Evolutionary conservation across 2,888 invertebrate genomes (phyloP).

Genomic region (Trichogramma dendrolimi): DNA sequence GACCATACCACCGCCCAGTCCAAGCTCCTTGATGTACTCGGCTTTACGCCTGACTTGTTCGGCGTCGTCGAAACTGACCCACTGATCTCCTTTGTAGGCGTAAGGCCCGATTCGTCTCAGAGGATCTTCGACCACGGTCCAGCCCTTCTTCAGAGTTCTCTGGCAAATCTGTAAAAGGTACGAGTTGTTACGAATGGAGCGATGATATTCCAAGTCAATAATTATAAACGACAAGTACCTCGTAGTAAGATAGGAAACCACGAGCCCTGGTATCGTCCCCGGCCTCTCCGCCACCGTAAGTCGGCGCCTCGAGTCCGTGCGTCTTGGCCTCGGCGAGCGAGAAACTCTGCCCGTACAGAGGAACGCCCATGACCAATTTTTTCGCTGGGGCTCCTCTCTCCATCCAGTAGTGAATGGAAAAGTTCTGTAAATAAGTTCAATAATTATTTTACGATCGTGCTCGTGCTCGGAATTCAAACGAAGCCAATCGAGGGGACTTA

Average conservation of each 20-base stretch:
- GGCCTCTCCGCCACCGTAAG: constrained; percentile 84
- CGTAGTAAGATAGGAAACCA: constrained; percentile 85
- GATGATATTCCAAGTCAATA: not conserved
- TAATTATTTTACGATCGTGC: not conserved
- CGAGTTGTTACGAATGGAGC: not conserved
- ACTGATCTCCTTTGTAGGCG: constrained; percentile 77
- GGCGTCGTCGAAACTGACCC: constrained; percentile 90
- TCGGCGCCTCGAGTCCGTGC: constrained; percentile 68
- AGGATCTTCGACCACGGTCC: constrained; percentile 74
- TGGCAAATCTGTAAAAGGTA: constrained; percentile 67
- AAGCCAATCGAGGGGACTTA: constrained; percentile 45
- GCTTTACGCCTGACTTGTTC: constrained; percentile 80
- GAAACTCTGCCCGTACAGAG: constrained; percentile 87
- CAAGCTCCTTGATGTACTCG: constrained; percentile 73
- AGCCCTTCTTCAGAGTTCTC: constrained; percentile 68
- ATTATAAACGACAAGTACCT: constrained; percentile 55
- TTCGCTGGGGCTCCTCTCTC: constrained; percentile 71
- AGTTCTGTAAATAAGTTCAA: constrained; percentile 61
- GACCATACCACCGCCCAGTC: constrained; percentile 81
- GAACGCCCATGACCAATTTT: constrained; percentile 81
- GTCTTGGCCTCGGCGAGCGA: constrained; percentile 64
- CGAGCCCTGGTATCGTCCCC: constrained; percentile 83
- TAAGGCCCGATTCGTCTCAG: constrained; percentile 84
- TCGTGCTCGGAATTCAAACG: not conserved
- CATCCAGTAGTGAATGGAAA: constrained; percentile 83